A percentile compares a stretch with the other conserved stretches of the same genome.
These are phyloP conservation scores for Muraenolepis orangiensis DNA, from an alignment of 2,797 vertebrate species.

Conservation along the genomic window DNA sequence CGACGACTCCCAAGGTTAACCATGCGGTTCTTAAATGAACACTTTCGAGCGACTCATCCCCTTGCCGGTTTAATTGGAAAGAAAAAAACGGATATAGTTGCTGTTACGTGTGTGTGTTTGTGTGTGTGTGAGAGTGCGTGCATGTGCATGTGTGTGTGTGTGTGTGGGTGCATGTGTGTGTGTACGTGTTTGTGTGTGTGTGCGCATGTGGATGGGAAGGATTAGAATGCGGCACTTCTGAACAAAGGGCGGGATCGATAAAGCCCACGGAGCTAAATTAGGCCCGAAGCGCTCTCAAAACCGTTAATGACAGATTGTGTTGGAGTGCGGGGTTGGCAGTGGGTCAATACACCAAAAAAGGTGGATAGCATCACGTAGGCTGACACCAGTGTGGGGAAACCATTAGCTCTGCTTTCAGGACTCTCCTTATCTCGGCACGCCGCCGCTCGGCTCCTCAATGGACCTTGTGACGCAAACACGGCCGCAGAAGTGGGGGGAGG, in stretches of 20 bases:
- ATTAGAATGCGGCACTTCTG: slow-evolving; percentile 20
- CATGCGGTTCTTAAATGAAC: slow-evolving; percentile 37
- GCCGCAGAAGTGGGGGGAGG: background rate
- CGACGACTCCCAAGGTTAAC: slow-evolving; percentile 53
- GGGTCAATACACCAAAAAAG: slow-evolving; percentile 63
- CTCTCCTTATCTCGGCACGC: background rate
- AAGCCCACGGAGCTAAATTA: slow-evolving; percentile 66
- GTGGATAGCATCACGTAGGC: slow-evolving; percentile 43
- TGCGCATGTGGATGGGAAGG: background rate
- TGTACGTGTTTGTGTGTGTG: no score
- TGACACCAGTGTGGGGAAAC: slow-evolving; percentile 37
- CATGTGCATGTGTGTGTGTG: background rate
- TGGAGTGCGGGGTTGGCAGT: slow-evolving; percentile 41
- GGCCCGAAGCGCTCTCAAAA: slow-evolving; percentile 65
- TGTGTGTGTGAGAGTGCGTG: background rate
- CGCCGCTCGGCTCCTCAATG: background rate
- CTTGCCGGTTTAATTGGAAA: slow-evolving; percentile 63
- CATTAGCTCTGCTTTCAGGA: slow-evolving; percentile 26
- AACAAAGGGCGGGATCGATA: slow-evolving; percentile 71
- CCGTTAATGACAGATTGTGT: slow-evolving; percentile 66
- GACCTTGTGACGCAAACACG: background rate
- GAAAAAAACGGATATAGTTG: slow-evolving; percentile 52
- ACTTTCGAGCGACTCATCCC: slow-evolving; percentile 57
- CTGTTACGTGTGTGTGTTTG: slow-evolving; percentile 28
- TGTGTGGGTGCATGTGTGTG: background rate